Evolutionary conservation across 2,888 invertebrate genomes (phyloP), one percentile per base, ranked within the genome.

Genomic region (Pecten maximus): DNA sequence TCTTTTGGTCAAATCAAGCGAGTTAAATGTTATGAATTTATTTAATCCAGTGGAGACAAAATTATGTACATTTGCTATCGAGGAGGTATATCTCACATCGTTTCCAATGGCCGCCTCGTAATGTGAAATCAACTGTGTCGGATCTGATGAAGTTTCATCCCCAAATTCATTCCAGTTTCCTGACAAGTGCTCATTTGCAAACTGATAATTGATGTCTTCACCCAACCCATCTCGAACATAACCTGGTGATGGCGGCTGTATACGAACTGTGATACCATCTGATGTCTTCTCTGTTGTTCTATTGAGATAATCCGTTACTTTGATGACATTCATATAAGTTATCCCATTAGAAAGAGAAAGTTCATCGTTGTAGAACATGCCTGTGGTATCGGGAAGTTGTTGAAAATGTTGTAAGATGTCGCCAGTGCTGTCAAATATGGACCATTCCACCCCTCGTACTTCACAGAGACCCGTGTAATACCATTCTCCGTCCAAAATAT

Each of bases 81-180:
- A 90, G 12, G 35, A 88, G 10, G 91, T 40, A 54, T 91, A 86
- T 40, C 74, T 88, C 0, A 60, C 87, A 87, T 91, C 91, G 40
- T 90, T 88, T 40, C 93, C 91, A 4, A 92, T 88, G 12, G 93
- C 91, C 35, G 91, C 90, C 48, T 92, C 91, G 60, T 92, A 93
- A 40, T 90, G 87, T 19, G 87, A 88, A 35, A 93, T 93, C 15
- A 50, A 87, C 40, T 93, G 92, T 0, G 91, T 88, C 0, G 92
- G 91, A 40, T 92, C 90, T 6, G 88, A 87, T 86, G 91, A 88
- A 6, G 35, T 39, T 6, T 87, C 28, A 2, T 92, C 88, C 15
- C 93, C 93, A 87, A 94, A 94, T 0, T 4, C 89, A 88, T 93
- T 91, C 93, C 93, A 94, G 86, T 94, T 93, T 86, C 91, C 93